These are phyloP conservation scores for Hozukius guyotensis DNA, from an alignment of 2,797 vertebrate species.

Conservation along the genomic window DNA sequence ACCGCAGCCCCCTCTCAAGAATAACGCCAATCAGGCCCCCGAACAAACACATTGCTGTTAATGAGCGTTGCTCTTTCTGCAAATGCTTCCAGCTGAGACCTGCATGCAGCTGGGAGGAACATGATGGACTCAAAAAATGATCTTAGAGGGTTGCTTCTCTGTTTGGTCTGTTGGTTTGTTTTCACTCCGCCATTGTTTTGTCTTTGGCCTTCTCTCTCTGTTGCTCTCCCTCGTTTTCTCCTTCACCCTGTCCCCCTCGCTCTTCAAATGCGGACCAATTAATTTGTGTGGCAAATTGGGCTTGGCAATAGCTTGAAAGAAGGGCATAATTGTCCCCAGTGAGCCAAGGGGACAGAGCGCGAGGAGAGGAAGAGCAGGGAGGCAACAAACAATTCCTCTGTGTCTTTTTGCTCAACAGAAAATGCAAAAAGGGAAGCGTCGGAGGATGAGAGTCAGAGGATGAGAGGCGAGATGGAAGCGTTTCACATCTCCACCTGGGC, in stretches of 20 bases:
- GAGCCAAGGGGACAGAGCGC: constrained; percentile 59
- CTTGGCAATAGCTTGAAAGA: constrained; percentile 71
- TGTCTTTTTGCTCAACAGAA: constrained; percentile 45
- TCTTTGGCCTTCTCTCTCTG: constrained; percentile 37
- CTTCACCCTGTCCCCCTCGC: constrained; percentile 57
- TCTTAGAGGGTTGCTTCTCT: neutral
- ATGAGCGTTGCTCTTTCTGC: constrained; percentile 1
- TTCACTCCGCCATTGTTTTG: constrained; percentile 34
- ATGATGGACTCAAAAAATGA: neutral
- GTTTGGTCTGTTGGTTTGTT: constrained; percentile 33
- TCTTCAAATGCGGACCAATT: constrained; percentile 70
- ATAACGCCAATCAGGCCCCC: constrained; percentile 33
- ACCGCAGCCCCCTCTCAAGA: constrained; percentile 32
- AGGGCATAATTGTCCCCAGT: constrained; percentile 73
- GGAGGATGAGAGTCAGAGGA: constrained; percentile 1
- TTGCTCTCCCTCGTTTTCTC: constrained; percentile 42
- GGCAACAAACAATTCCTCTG: constrained; percentile 67
- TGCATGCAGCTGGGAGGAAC: neutral
- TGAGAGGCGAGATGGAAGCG: constrained; percentile 22
- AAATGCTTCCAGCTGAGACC: constrained; percentile 3
- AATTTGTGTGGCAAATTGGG: constrained; percentile 80
- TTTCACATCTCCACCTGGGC: constrained; percentile 50
- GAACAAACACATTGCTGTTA: constrained; percentile 15
- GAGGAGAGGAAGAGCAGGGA: constrained; percentile 38
- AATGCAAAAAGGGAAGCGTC: constrained; percentile 25